A percentile compares a stretch with the other conserved stretches of the same genome.
Evolutionary conservation across 1,140 invertebrate species (phyloP).

Genomic region (Pseudachorutes palmiensis): DNA sequence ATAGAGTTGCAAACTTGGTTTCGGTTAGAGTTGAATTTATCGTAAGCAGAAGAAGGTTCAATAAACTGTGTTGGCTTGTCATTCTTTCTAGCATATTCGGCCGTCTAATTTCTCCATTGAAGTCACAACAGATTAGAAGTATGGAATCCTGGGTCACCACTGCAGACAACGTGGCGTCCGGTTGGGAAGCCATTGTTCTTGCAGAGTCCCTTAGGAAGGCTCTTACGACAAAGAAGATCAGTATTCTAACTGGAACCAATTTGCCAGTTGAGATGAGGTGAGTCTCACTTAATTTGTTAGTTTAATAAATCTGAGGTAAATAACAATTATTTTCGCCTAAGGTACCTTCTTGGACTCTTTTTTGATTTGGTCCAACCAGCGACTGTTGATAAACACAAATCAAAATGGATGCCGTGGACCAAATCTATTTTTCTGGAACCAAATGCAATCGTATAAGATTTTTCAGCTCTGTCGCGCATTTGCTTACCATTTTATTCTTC

Average conservation of each 20-base stretch:
- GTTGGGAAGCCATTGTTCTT: neutral
- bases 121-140: neutral
- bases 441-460: neutral
- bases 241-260: neutral
- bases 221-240: neutral
- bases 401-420: neutral
- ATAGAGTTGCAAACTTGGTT: no score
- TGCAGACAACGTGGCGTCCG: neutral
- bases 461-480: no score
- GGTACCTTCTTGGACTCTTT: neutral
- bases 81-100: no score
- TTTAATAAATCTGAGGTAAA: neutral
- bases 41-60: no score
- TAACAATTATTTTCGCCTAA: neutral
- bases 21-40: no score
- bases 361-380: neutral
- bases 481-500: no score
- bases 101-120: no score
- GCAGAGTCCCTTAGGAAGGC: neutral
- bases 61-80: no score
- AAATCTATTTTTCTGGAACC: neutral
- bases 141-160: neutral
- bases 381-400: neutral
- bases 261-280: neutral
- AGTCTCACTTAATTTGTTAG: no score